A percentile compares a stretch with the other conserved stretches of the same genome.
These are phyloP conservation scores for Eurytoma adleriae DNA, from an alignment of 2,888 invertebrate genomes.

Conservation along the genomic window DNA sequence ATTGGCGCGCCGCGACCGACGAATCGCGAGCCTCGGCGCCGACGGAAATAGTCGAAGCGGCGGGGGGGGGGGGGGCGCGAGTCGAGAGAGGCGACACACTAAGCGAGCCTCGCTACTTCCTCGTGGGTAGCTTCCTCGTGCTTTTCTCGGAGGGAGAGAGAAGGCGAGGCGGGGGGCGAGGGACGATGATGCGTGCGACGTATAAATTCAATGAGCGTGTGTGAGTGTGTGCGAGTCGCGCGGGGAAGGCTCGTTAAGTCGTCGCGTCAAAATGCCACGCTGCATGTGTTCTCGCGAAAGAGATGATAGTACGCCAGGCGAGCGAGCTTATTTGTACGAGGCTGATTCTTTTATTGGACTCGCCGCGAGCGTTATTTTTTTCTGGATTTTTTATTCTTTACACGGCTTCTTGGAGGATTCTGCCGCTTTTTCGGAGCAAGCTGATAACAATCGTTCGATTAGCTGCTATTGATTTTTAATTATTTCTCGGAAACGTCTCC, in stretches of 20 bases:
- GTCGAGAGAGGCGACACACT: slow-evolving; percentile 32
- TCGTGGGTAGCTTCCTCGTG: slow-evolving; percentile 35
- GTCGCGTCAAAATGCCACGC: slow-evolving; percentile 26
- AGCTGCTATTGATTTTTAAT: no score
- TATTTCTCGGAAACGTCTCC: no score
- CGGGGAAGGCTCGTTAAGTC: slow-evolving; percentile 27
- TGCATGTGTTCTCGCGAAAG: neutral
- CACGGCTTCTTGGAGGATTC: neutral
- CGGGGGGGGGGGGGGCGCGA: neutral
- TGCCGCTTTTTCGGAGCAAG: neutral
- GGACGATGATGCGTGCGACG: slow-evolving; percentile 39
- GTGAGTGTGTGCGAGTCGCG: neutral
- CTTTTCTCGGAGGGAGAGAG: neutral
- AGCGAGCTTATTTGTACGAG: neutral
- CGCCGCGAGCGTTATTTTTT: neutral
- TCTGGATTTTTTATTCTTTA: neutral
- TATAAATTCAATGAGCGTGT: slow-evolving; percentile 28
- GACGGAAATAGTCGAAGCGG: slow-evolving; percentile 69
- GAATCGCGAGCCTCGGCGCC: slow-evolving; percentile 53
- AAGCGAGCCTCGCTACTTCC: slow-evolving; percentile 31
- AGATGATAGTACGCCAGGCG: neutral
- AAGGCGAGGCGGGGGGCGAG: neutral
- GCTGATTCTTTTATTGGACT: neutral
- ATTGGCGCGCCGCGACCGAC: slow-evolving; percentile 58
- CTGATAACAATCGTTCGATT: no score